phyloP scores from a whole-genome alignment of 2,888 invertebrate species.

The Lottia gigantea region DNA sequence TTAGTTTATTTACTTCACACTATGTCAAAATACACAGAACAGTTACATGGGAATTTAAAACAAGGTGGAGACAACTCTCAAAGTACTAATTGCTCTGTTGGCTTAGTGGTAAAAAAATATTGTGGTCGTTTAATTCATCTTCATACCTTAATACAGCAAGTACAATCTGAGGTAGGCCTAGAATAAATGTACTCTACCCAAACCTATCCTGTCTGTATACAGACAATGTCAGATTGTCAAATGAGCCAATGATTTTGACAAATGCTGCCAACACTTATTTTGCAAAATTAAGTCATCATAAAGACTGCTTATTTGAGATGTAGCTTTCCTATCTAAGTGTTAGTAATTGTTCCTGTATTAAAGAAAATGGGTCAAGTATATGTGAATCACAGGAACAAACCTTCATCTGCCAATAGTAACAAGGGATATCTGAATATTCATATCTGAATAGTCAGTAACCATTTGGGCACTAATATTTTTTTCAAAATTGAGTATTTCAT shows the following conservation, averaged over 20 bases:
- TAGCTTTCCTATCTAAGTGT: too few relatives aligned
- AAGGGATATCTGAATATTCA: too few relatives aligned
- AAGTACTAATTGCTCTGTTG: slow-evolving; percentile 54
- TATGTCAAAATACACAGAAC: slow-evolving; percentile 47
- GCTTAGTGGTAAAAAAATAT: slow-evolving; percentile 62
- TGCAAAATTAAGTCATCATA: too few relatives aligned
- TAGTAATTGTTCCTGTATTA: too few relatives aligned
- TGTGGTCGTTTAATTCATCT: slow-evolving; percentile 62
- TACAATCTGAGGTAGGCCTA: slow-evolving; percentile 57
- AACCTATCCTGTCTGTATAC: background rate
- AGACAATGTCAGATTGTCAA: background rate
- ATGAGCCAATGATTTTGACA: background rate
- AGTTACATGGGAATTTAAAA: slow-evolving; percentile 34
- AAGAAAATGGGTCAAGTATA: too few relatives aligned
- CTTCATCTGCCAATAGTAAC: too few relatives aligned
- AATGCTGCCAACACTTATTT: too few relatives aligned
- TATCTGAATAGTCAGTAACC: too few relatives aligned
- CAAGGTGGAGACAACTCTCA: slow-evolving; percentile 33
- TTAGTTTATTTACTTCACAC: slow-evolving; percentile 58
- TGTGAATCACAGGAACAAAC: too few relatives aligned
- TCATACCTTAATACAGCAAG: slow-evolving; percentile 50
- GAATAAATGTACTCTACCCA: background rate
- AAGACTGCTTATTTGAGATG: too few relatives aligned
- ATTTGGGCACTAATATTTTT: too few relatives aligned
- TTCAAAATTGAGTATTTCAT: too few relatives aligned